Conservation (phyloP, 1,140 invertebrate species). For the Zelostemma sp. region DNA sequence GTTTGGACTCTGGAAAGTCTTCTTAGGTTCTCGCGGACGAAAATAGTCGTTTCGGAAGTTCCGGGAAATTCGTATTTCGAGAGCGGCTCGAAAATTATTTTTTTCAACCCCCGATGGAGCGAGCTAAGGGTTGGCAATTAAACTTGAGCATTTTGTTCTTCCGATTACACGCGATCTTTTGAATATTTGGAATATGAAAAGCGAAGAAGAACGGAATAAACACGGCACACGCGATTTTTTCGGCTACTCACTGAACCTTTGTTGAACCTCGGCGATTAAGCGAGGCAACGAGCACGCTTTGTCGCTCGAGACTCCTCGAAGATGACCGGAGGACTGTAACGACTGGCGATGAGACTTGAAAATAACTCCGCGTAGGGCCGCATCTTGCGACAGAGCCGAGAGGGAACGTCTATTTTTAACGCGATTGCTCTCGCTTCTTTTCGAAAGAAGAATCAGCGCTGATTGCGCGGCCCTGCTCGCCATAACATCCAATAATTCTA, state of each 20-base stretch:
- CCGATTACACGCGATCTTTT: too few species aligned
- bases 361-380: slow-evolving; percentile 64
- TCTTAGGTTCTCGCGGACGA: too few species aligned
- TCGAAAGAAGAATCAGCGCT: not conserved
- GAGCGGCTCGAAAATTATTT: too few species aligned
- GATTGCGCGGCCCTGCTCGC: slow-evolving; percentile 56
- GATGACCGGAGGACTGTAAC: slow-evolving; percentile 59
- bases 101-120: too few species aligned
- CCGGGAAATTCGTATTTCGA: too few species aligned
- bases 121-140: too few species aligned
- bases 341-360: slow-evolving; percentile 57
- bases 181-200: too few species aligned
- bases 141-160: too few species aligned
- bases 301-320: slow-evolving; percentile 48
- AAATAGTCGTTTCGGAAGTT: too few species aligned
- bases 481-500: slow-evolving; percentile 52
- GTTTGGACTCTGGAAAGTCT: too few species aligned
- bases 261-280: slow-evolving; percentile 7
- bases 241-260: not conserved
- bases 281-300: slow-evolving; percentile 19
- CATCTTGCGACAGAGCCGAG: slow-evolving; percentile 24
- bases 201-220: not conserved
- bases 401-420: slow-evolving; percentile 61
- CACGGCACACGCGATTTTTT: not conserved
- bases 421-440: slow-evolving; percentile 24